These are phyloP conservation scores for Gymnoscopelus braueri DNA, from an alignment of 2,797 vertebrate genomes.

Conservation along the genomic window DNA sequence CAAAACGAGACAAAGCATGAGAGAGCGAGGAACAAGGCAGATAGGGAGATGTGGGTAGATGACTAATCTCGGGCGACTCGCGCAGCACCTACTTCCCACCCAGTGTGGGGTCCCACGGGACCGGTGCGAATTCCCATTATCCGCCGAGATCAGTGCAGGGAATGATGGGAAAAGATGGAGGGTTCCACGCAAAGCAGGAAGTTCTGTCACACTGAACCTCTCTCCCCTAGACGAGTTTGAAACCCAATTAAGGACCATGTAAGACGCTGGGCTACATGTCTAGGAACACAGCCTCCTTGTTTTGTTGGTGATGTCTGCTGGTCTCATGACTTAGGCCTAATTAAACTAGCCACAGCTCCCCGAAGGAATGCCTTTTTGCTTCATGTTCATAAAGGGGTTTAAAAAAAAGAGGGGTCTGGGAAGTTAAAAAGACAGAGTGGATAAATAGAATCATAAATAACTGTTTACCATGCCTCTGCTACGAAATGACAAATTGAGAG, in stretches of 20 bases:
- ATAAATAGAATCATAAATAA: slow-evolving; percentile 41
- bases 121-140: slow-evolving; percentile 57
- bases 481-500: slow-evolving; percentile 34
- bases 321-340: slow-evolving; percentile 32
- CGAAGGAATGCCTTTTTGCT: slow-evolving; percentile 17
- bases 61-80: slow-evolving; percentile 65
- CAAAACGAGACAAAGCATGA: slow-evolving; percentile 77
- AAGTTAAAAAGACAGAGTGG: background rate
- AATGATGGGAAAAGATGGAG: slow-evolving; percentile 52
- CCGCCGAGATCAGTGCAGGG: slow-evolving; percentile 53
- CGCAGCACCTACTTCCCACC: slow-evolving; percentile 48
- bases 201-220: slow-evolving; percentile 58
- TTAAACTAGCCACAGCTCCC: slow-evolving; percentile 38
- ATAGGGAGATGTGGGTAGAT: slow-evolving; percentile 69
- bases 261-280: slow-evolving; percentile 46
- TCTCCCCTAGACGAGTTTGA: slow-evolving; percentile 50
- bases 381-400: background rate
- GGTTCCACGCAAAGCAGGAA: slow-evolving; percentile 51
- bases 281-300: slow-evolving; percentile 47
- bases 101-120: slow-evolving; percentile 46
- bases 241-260: slow-evolving; percentile 65
- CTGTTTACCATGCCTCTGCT: slow-evolving; percentile 26
- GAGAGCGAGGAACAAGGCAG: slow-evolving; percentile 54
- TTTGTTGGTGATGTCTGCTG: slow-evolving; percentile 31
- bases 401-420: slow-evolving; percentile 13